Evolutionary conservation across 2,888 invertebrate genomes (phyloP).

Genomic region (Leptopilina myrica): DNA sequence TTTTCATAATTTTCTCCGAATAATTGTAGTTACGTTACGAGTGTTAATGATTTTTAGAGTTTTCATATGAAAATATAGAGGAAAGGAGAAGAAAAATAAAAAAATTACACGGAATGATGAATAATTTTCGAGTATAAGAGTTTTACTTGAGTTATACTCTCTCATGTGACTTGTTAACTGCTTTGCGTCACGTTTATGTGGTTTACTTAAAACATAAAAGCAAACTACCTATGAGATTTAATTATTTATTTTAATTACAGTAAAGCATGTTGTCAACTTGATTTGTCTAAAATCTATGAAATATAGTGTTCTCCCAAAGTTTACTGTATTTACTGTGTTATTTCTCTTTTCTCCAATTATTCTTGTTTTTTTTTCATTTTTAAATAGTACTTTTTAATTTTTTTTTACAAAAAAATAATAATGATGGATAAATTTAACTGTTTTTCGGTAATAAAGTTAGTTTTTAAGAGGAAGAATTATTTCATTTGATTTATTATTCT

Average conservation of each 20-base stretch:
- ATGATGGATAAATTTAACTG: too few relatives aligned
- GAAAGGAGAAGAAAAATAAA: background rate
- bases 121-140: slow-evolving; percentile 11
- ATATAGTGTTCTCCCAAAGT: background rate
- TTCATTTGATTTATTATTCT: too few relatives aligned
- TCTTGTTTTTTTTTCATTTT: too few relatives aligned
- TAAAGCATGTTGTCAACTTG: background rate
- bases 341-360: too few relatives aligned
- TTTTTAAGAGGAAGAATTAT: too few relatives aligned
- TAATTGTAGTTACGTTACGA: too few relatives aligned
- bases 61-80: background rate
- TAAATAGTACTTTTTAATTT: too few relatives aligned
- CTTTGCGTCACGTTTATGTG: slow-evolving; percentile 8
- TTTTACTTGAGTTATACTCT: background rate
- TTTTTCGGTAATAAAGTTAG: too few relatives aligned
- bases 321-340: background rate
- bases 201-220: background rate
- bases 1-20: too few relatives aligned
- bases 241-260: slow-evolving; percentile 5
- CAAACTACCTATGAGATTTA: background rate
- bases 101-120: background rate
- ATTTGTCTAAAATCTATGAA: background rate
- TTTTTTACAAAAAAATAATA: too few relatives aligned
- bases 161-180: slow-evolving; percentile 22
- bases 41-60: too few relatives aligned